Evolutionary conservation across 2,113 vertebrate genomes (phyloP).

Genomic region (Catagonus wagneri): DNA sequence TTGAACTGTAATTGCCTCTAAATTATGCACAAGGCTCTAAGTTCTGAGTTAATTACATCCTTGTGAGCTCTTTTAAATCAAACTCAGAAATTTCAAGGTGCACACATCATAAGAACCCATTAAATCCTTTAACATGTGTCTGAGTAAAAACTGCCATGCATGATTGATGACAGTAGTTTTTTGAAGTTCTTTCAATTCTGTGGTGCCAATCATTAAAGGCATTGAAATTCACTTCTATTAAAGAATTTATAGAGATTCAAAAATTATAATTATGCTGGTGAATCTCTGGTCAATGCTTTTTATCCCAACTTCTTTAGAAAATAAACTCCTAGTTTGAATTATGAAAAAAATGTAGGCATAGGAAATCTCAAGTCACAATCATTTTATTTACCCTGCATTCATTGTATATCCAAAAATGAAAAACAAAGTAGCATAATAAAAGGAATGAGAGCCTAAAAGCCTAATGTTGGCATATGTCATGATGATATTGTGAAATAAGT

Average conservation of each 20-base stretch:
- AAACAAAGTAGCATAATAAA: background rate
- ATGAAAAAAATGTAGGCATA: slow-evolving; percentile 65
- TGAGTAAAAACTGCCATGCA: slow-evolving; percentile 75
- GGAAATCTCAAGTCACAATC: background rate
- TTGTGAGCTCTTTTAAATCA: slow-evolving; percentile 83
- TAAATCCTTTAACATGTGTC: slow-evolving; percentile 85
- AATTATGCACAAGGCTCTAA: slow-evolving; percentile 76
- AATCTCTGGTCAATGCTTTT: slow-evolving; percentile 70
- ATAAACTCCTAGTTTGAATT: slow-evolving; percentile 71
- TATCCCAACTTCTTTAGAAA: slow-evolving; percentile 68
- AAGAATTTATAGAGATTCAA: slow-evolving; percentile 76
- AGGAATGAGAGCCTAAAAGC: background rate
- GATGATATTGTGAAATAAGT: background rate
- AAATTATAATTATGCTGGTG: slow-evolving; percentile 75
- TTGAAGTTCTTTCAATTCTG: slow-evolving; percentile 82
- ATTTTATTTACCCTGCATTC: background rate
- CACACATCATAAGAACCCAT: slow-evolving; percentile 70
- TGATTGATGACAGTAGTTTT: slow-evolving; percentile 84
- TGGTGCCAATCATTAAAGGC: slow-evolving; percentile 75
- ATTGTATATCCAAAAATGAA: background rate
- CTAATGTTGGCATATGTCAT: background rate
- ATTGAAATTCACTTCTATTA: slow-evolving; percentile 63
- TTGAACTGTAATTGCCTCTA: slow-evolving; percentile 81
- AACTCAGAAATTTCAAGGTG: slow-evolving; percentile 83
- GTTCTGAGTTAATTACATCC: slow-evolving; percentile 86